Conservation (phyloP, 2,113 vertebrate species). For the Benitochromis conjunctus region DNA sequence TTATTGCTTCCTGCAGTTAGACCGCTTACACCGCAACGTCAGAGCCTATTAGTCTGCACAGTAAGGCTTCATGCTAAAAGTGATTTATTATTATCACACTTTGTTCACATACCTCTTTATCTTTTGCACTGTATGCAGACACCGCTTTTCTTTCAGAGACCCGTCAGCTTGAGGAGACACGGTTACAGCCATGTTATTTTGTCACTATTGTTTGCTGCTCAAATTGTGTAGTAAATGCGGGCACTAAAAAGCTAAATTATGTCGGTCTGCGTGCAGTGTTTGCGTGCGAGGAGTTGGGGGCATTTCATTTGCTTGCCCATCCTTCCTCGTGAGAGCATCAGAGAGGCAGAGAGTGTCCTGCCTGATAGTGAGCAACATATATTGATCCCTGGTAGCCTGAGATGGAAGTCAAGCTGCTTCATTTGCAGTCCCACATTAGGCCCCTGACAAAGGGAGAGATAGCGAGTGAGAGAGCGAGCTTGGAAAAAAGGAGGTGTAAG, state of each 20-base stretch:
- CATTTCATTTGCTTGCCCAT: slow-evolving; percentile 42
- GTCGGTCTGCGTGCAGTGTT: slow-evolving; percentile 14
- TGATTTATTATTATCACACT: slow-evolving; percentile 37
- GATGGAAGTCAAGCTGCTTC: slow-evolving; percentile 71
- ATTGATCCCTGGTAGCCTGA: slow-evolving; percentile 68
- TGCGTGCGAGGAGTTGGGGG: slow-evolving; percentile 37
- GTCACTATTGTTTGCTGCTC: slow-evolving; percentile 52
- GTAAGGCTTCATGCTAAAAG: slow-evolving; percentile 15
- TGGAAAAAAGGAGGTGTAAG: slow-evolving; percentile 10
- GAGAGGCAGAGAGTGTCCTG: slow-evolving; percentile 41
- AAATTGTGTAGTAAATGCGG: slow-evolving; percentile 52
- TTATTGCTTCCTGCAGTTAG: slow-evolving; percentile 53
- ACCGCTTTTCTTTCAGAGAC: slow-evolving; percentile 33
- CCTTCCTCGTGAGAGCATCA: slow-evolving; percentile 24
- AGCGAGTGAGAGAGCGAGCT: background rate
- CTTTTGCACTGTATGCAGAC: background rate
- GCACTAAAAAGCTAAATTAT: slow-evolving; percentile 58
- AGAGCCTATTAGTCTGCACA: slow-evolving; percentile 27
- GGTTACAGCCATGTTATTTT: slow-evolving; percentile 8
- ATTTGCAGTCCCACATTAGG: slow-evolving; percentile 67
- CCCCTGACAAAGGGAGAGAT: slow-evolving; percentile 38
- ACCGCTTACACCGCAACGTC: slow-evolving; percentile 15
- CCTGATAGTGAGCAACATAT: slow-evolving; percentile 65
- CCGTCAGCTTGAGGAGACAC: slow-evolving; percentile 42
- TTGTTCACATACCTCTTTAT: slow-evolving; percentile 43